Evolutionary conservation across 2,888 invertebrate species (phyloP).

Genomic region (Oscheius sp.): DNA sequence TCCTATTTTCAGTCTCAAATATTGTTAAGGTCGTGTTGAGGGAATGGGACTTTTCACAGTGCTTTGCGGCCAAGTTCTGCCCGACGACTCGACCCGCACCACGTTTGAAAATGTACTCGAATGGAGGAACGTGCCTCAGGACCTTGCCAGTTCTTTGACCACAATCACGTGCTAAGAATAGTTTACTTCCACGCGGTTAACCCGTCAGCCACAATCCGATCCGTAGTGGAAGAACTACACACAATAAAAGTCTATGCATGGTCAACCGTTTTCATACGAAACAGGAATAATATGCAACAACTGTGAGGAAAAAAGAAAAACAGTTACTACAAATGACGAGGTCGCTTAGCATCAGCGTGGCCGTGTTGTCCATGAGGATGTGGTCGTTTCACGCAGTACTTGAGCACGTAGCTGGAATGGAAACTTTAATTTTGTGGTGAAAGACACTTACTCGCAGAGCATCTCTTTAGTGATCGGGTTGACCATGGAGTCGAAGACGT

Average conservation of each 20-base stretch:
- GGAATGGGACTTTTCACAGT: slow-evolving; percentile 47
- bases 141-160: slow-evolving; percentile 29
- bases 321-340: not conserved
- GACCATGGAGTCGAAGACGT: slow-evolving; percentile 69
- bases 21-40: slow-evolving; percentile 48
- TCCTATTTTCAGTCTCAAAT: not conserved
- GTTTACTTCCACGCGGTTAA: not conserved
- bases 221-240: slow-evolving; percentile 1
- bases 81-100: slow-evolving; percentile 41
- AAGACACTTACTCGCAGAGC: slow-evolving; percentile 42
- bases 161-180: slow-evolving; percentile 34
- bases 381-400: not conserved
- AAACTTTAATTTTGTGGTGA: not conserved
- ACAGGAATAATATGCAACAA: slow-evolving; percentile 14
- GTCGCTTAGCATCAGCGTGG: not conserved
- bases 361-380: slow-evolving; percentile 11
- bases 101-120: slow-evolving; percentile 61
- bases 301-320: not conserved
- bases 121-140: slow-evolving; percentile 62
- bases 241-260: not conserved
- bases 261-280: not conserved
- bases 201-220: slow-evolving; percentile 21
- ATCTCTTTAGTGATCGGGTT: slow-evolving; percentile 64
- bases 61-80: slow-evolving; percentile 52
- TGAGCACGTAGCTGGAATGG: slow-evolving; percentile 10